A percentile compares a stretch with the other conserved stretches of the same genome.
Conservation (phyloP, 2,888 invertebrate genomes). For the Oligia fasciuncula region DNA sequence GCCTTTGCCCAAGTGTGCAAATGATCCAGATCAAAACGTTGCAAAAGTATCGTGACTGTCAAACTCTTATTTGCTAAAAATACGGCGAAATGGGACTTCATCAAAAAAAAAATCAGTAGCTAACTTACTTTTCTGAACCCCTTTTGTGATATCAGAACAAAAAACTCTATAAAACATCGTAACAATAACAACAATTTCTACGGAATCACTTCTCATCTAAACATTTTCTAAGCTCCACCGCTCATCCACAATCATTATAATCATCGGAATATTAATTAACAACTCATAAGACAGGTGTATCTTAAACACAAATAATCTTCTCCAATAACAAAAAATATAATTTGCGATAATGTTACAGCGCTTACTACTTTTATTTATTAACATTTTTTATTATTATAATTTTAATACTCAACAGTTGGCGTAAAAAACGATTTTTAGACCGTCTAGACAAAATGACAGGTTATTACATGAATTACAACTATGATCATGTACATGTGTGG, state of each 20-base stretch:
- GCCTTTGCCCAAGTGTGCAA: too few relatives aligned
- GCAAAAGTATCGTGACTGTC: too few relatives aligned
- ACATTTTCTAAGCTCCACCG: not conserved
- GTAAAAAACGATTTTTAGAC: conserved; percentile 53
- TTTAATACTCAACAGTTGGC: conserved; percentile 35
- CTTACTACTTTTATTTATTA: conserved; percentile 45
- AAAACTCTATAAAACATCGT: not conserved
- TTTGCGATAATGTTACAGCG: conserved; percentile 30
- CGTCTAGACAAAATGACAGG: conserved; percentile 60
- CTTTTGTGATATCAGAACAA: not conserved
- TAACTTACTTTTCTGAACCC: not conserved
- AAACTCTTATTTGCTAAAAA: too few relatives aligned
- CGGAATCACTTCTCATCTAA: conserved; percentile 3
- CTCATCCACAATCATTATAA: conserved; percentile 7
- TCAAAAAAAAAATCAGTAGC: too few relatives aligned
- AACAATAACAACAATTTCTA: not conserved
- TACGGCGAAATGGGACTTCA: too few relatives aligned
- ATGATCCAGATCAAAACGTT: too few relatives aligned
- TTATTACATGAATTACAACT: conserved; percentile 46
- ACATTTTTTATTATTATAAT: conserved; percentile 39
- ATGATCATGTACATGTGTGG: conserved; percentile 17
- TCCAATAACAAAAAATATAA: conserved; percentile 43
- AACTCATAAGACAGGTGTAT: conserved; percentile 41
- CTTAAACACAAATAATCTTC: conserved; percentile 31
- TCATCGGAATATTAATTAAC: conserved; percentile 42